phyloP scores from a whole-genome alignment of 2,888 invertebrate genomes.

The Fragum fragum region DNA sequence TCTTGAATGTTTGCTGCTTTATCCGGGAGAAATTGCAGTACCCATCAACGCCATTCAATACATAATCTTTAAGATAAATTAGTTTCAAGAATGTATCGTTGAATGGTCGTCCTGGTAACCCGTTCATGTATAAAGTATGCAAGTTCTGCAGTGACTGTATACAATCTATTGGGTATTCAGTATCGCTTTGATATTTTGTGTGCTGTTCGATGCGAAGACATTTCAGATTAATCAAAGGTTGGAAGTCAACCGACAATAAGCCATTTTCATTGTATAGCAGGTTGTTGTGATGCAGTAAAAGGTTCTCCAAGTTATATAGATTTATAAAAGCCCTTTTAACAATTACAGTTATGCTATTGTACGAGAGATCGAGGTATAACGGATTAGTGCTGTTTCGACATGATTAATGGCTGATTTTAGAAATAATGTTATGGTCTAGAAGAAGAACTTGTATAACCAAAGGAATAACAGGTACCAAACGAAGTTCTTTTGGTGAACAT shows the following conservation, averaged over 20 bases:
- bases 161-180: neutral
- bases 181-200: neutral
- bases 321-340: neutral
- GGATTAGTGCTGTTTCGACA: neutral
- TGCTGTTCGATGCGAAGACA: conserved; percentile 7
- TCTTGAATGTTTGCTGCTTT: neutral
- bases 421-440: neutral
- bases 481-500: neutral
- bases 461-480: neutral
- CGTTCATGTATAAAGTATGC: neutral
- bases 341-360: neutral
- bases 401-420: neutral
- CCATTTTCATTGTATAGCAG: neutral
- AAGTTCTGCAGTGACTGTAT: neutral
- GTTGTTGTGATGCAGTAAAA: neutral
- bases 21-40: neutral
- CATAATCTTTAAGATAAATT: neutral
- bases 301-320: neutral
- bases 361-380: neutral
- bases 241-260: neutral
- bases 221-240: neutral
- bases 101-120: neutral
- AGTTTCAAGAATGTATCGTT: neutral
- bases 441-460: neutral
- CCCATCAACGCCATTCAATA: neutral